Base-by-base conservation (phyloP, 2,797 vertebrate species). In the Oreonectes daqikongensis region DNA sequence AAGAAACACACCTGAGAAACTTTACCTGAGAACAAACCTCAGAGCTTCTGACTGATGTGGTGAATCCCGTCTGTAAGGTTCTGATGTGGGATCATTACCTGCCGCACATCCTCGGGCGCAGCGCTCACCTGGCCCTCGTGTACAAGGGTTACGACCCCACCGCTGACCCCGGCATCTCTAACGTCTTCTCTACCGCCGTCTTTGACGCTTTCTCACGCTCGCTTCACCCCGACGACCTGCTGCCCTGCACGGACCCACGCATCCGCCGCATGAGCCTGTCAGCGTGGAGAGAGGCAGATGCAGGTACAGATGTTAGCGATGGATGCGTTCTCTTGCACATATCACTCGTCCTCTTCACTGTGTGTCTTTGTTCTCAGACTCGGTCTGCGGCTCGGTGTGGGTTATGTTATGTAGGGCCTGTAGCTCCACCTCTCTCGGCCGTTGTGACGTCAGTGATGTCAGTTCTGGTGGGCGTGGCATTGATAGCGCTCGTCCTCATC, bases 151-250 rank as follows among this genome's bases (percentile, higher is more conserved):
- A 91, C 26, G 73, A 91, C 30, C 85, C 85, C 0, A 72, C 84
- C 0, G 76, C 87, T 53, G 91, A 94, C 83, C 92, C 92, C 65
- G 90, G 89, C 84, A 90, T 94, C 11, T 89, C 92, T 35, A 90
- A 92, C 52, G 77, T 88, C 14, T 95, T 94, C 83, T 90, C 92
- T 4, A 81, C 91, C 0, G 90, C 92, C 6, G 93, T 92, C 0
- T 94, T 94, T 81, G 84, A 96, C 53, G 89, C 94, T 0, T 96
- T 99, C 87, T 81, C 89, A 17, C 89, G 79, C 72, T 93, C 91
- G 0, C 85, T 89, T 50, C 88, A 78, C 8, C 83, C 87, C 0
- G 86, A 89, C 24, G 88, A 92, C 82, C 90, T 94, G 88, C 83
- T 94, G 80, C 26, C 88, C 70, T 94, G 94, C 77, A 86, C 88